Evolutionary conservation across 1,140 invertebrate species (phyloP), one percentile per base, ranked within the genome.

Genomic region (Drosophila tristis): DNA sequence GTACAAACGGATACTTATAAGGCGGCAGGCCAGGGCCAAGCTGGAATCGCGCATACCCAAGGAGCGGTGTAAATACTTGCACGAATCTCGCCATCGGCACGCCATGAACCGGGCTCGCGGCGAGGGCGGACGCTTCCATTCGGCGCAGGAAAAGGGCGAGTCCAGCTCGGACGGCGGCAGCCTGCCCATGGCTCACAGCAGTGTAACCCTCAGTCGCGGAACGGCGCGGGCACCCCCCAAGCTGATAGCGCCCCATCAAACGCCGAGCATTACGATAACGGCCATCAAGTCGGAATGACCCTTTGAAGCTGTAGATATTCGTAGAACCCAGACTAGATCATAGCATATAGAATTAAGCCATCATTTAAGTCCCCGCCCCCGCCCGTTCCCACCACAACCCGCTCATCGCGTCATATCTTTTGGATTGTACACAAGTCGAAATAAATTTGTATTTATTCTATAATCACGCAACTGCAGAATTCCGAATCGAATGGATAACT

Each of bases 41-140:
- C 93, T 99, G 47, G 97, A 98, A 92, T 96, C 97, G 6, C 97
- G 98, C 93, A 99, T 99, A 92, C 98, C 98, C 23, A 99, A 99
- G 93, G 97, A 98, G 92, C 94, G 98, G 93, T 96, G 97, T 96
- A 99, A 99, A 97, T 99, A 99, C 92, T 94, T 99, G n/a, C 98
- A 99, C 84, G 98, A 99, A 93, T 99, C 98, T 8, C 93, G 99
- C 61, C 99, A 99, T 93, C 94, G 96, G 80, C 99, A 99, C 92
- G 99, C 99, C 0, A 98, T 99, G 97, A 99, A 99, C 92, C 94
- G 99, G 90, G 96, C 98, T 80, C 94, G 99, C 62, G 98, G 98
- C 5, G 98, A 98, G 93, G 99, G 98, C 51, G 99, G 99, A 1
- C 94, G 98, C 61, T 99, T 99, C 87, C 96, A 98, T 92, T 97